Conservation (phyloP, 92 coral and sea anemone species). For the Zoanthus solanderi region DNA sequence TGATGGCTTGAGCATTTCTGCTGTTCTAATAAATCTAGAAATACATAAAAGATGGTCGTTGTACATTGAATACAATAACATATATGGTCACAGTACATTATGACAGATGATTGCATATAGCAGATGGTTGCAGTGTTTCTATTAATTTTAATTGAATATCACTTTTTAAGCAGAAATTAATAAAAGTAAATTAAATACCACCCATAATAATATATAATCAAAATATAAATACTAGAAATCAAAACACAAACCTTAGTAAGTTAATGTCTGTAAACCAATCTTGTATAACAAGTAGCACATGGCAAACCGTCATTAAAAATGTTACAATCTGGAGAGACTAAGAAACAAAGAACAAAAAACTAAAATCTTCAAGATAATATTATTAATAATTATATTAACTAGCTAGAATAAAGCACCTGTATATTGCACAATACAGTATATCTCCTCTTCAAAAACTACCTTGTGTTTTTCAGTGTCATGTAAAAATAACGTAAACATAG, state of each 20-base stretch:
- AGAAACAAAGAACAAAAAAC: background rate
- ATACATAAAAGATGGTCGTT: background rate
- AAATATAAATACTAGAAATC: background rate
- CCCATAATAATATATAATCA: background rate
- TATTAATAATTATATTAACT: background rate
- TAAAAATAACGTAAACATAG: no score
- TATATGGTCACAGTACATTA: no score
- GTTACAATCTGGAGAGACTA: conserved; percentile 97
- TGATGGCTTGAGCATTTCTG: conserved; percentile 98
- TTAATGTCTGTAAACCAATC: conserved; percentile 97
- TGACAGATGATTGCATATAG: background rate
- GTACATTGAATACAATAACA: no score
- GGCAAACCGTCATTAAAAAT: conserved; percentile 92
- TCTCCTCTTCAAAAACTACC: no score
- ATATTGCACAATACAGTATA: no score
- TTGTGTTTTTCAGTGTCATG: no score
- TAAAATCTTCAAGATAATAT: no score
- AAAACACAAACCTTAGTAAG: conserved; percentile 72
- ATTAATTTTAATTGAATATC: no score
- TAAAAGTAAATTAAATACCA: no score
- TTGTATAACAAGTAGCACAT: conserved; percentile 91
- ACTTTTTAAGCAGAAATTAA: no score
- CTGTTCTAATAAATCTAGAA: conserved; percentile 88
- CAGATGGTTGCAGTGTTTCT: background rate
- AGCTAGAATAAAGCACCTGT: background rate